Conservation (phyloP, 2,797 vertebrate species). For the Sebastiscus albofasciatus region DNA sequence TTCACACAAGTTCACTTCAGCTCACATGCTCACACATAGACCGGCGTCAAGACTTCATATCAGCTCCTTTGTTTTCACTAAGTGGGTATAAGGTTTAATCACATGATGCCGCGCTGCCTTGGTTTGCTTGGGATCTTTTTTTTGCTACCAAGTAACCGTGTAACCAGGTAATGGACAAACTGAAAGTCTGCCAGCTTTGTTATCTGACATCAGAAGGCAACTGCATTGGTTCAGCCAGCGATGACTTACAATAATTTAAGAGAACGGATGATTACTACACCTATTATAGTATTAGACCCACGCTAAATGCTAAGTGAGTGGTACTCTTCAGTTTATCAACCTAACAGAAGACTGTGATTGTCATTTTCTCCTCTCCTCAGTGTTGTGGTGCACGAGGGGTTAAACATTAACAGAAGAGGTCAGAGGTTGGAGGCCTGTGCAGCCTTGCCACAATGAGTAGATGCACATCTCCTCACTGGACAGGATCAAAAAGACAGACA, state of each 20-base stretch:
- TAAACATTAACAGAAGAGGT: constrained; percentile 67
- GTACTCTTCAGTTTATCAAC: not conserved
- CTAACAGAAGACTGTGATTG: not conserved
- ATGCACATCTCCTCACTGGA: constrained; percentile 36
- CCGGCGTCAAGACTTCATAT: constrained; percentile 36
- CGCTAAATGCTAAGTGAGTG: not conserved
- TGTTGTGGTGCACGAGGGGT: constrained; percentile 20
- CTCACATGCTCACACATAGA: constrained; percentile 28
- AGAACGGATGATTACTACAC: constrained; percentile 25
- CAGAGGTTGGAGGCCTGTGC: constrained; percentile 50
- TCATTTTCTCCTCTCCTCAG: not conserved
- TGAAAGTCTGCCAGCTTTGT: constrained; percentile 45
- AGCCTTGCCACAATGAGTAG: constrained; percentile 29
- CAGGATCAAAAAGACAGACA: constrained; percentile 49
- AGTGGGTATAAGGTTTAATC: constrained; percentile 35
- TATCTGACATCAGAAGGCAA: constrained; percentile 34
- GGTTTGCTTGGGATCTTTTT: constrained; percentile 27
- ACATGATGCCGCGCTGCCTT: not conserved
- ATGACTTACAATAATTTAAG: constrained; percentile 13
- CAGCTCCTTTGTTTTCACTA: constrained; percentile 42
- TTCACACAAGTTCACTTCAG: constrained; percentile 26
- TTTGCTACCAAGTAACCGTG: constrained; percentile 48
- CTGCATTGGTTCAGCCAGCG: not conserved
- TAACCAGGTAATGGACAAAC: constrained; percentile 61
- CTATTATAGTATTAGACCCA: not conserved